A percentile compares a stretch with the other conserved stretches of the same genome.
phyloP scores from a whole-genome alignment of 2,888 invertebrate species.

The Campoletis raptor region DNA sequence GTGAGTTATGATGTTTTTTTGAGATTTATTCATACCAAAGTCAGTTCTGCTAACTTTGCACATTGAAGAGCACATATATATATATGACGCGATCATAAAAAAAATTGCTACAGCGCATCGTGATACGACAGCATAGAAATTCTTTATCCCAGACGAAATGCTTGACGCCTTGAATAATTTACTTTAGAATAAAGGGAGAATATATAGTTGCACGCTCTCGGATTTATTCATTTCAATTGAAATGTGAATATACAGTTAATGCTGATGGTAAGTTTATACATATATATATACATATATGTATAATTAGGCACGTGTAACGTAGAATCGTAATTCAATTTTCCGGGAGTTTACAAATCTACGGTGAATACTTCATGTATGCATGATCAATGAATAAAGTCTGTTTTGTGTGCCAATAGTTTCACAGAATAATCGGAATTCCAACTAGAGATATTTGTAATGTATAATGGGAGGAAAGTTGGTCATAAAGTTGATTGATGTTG shows the following conservation, averaged over 20 bases:
- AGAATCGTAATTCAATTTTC: slow-evolving; percentile 34
- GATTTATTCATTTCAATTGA: slow-evolving; percentile 53
- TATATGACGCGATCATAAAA: slow-evolving; percentile 16
- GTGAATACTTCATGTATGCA: neutral
- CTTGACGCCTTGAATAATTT: slow-evolving; percentile 61
- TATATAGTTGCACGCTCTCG: slow-evolving; percentile 53
- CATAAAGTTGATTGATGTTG: neutral
- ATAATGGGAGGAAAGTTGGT: neutral
- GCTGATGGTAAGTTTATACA: slow-evolving; percentile 9
- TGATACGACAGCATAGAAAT: slow-evolving; percentile 58
- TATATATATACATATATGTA: slow-evolving; percentile 18
- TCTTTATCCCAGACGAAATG: slow-evolving; percentile 58
- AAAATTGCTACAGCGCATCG: slow-evolving; percentile 50
- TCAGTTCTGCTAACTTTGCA: neutral
- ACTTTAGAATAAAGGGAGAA: slow-evolving; percentile 49
- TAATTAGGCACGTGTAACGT: neutral
- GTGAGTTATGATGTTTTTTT: neutral
- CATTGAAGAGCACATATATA: slow-evolving; percentile 5
- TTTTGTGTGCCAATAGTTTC: slow-evolving; percentile 5
- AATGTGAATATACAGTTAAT: slow-evolving; percentile 40
- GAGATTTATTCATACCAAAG: slow-evolving; percentile 1
- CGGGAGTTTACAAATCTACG: slow-evolving; percentile 14
- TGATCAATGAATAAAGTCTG: slow-evolving; percentile 13
- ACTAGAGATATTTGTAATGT: neutral
- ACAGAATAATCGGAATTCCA: neutral